phyloP scores from a whole-genome alignment of 2,888 invertebrate species.

The Drosophila nr. perissopoda region DNA sequence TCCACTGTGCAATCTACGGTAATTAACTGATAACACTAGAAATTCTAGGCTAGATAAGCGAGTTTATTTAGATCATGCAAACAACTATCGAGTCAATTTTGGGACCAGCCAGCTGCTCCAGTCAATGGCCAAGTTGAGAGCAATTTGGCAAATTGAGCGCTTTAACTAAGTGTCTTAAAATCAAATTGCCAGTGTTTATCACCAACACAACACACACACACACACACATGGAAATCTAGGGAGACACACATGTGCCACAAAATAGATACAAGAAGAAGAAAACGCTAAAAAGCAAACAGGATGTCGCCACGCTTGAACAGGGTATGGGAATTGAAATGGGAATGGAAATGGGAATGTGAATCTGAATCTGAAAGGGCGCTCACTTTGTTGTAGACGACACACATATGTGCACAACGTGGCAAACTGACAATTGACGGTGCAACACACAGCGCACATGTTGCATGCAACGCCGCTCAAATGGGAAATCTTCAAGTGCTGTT shows the following conservation, averaged over 20 bases:
- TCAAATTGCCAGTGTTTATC: conserved; percentile 42
- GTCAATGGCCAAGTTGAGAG: conserved; percentile 63
- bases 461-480: conserved; percentile 13
- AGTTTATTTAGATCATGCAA: conserved; percentile 24
- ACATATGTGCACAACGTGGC: conserved; percentile 75
- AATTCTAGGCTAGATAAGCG: conserved; percentile 59
- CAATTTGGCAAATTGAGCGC: conserved; percentile 55
- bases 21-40: conserved; percentile 40
- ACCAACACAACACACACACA: background rate
- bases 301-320: conserved; percentile 71
- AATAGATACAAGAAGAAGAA: conserved; percentile 45
- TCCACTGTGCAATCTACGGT: background rate
- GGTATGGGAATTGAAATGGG: conserved; percentile 15
- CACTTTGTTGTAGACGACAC: conserved; percentile 24
- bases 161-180: conserved; percentile 30
- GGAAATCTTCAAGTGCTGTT: conserved; percentile 39
- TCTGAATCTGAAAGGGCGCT: conserved; percentile 41
- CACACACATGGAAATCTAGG: conserved; percentile 9
- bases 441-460: conserved; percentile 30
- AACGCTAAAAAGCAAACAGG: conserved; percentile 70
- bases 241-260: conserved; percentile 56
- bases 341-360: conserved; percentile 3
- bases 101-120: conserved; percentile 15
- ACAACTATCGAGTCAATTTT: conserved; percentile 52
- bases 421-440: conserved; percentile 37